Conservation (phyloP, 2,888 invertebrate genomes). For the Chydorus sphaericus region DNA sequence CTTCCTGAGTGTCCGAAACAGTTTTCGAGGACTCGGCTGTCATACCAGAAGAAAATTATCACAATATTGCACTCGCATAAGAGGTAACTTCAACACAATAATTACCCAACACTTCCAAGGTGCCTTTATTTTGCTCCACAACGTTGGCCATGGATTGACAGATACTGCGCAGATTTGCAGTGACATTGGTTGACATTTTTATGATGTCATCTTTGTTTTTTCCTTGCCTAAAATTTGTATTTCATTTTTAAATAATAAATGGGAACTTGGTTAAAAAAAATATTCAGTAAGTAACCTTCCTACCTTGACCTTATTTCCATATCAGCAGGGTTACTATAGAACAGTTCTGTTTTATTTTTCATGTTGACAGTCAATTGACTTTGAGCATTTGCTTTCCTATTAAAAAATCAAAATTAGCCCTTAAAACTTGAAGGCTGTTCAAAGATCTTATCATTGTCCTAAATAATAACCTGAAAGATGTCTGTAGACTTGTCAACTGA, state of each 20-base stretch:
- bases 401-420: not conserved
- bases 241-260: not conserved
- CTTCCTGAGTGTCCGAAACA: slow-evolving; percentile 24
- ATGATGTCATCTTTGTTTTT: slow-evolving; percentile 26
- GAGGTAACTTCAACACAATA: not conserved
- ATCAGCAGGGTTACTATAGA: slow-evolving; percentile 4
- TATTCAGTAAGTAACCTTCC: not conserved
- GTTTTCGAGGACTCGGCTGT: slow-evolving; percentile 21
- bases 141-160: slow-evolving; percentile 29
- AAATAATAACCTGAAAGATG: not conserved
- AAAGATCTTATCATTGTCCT: not conserved
- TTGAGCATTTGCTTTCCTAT: slow-evolving; percentile 17
- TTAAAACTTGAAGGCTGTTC: not conserved
- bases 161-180: slow-evolving; percentile 29
- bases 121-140: slow-evolving; percentile 30
- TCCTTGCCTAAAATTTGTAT: not conserved
- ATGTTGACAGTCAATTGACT: slow-evolving; percentile 16
- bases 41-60: not conserved
- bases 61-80: not conserved
- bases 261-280: not conserved
- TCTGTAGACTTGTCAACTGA: not conserved
- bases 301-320: slow-evolving; percentile 4
- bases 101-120: slow-evolving; percentile 29
- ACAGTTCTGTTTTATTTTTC: slow-evolving; percentile 12
- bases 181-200: slow-evolving; percentile 26